A percentile compares a stretch with the other conserved stretches of the same genome.
These are phyloP conservation scores for Aquatica leii DNA, from an alignment of 2,888 invertebrate species.

Conservation along the genomic window DNA sequence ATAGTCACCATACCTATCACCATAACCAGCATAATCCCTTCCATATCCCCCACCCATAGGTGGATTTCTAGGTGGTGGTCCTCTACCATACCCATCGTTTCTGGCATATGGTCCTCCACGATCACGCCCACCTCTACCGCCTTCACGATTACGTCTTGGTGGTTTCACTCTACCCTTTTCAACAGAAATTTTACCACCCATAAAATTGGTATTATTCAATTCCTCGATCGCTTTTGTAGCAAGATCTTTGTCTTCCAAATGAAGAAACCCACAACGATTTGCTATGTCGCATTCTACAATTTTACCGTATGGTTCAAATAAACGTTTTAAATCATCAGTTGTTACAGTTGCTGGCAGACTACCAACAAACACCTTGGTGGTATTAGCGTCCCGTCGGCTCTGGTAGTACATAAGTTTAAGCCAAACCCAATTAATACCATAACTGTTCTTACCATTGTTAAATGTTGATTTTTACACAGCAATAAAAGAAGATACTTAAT, in stretches of 20 bases:
- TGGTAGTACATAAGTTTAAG: constrained; percentile 25
- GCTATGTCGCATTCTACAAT: constrained; percentile 95
- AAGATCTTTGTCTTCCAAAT: constrained; percentile 84
- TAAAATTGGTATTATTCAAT: constrained; percentile 82
- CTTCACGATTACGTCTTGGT: constrained; percentile 64
- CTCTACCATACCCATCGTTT: constrained; percentile 46
- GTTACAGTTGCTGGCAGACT: constrained; percentile 87
- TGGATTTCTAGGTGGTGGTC: constrained; percentile 45
- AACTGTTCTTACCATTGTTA: constrained; percentile 11
- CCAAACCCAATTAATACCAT: neutral
- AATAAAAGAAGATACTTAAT: no score
- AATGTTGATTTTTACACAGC: neutral
- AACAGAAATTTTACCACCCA: constrained; percentile 84
- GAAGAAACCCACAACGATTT: constrained; percentile 94
- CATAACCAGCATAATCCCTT: constrained; percentile 26
- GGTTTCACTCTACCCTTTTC: constrained; percentile 84
- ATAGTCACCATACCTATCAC: constrained; percentile 57
- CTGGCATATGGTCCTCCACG: constrained; percentile 57
- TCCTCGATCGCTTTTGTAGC: constrained; percentile 83
- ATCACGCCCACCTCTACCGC: constrained; percentile 63
- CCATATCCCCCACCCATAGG: constrained; percentile 18
- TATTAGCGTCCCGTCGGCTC: constrained; percentile 56
- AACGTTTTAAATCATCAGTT: constrained; percentile 79
- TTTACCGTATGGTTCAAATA: constrained; percentile 86
- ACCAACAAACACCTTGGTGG: constrained; percentile 88